Evolutionary conservation across 2,113 vertebrate genomes (phyloP).

Genomic region (Dromas ardeola): DNA sequence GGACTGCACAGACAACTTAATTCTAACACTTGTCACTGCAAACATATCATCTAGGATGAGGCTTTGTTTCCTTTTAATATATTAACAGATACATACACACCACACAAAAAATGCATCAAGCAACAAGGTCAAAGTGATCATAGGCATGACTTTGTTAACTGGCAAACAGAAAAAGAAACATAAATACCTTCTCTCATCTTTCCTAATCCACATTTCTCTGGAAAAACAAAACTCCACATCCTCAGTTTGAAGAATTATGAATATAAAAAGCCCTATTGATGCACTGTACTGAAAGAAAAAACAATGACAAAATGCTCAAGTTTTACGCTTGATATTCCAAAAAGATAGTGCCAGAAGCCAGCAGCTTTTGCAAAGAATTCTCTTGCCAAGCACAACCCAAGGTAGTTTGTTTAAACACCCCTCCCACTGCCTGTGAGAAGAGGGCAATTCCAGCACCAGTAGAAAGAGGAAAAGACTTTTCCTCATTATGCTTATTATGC

Average conservation of each 20-base stretch:
- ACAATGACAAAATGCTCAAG: background rate
- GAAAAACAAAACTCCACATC: background rate
- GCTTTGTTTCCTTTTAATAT: background rate
- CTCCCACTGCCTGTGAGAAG: background rate
- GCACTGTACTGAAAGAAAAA: background rate
- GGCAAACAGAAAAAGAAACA: background rate
- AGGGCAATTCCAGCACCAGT: background rate
- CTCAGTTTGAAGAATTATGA: background rate
- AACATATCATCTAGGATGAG: background rate
- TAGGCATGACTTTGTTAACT: background rate
- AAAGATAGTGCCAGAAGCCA: background rate
- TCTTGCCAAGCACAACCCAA: background rate
- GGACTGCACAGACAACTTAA: background rate
- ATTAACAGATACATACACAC: background rate
- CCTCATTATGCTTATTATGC: conserved; percentile 47
- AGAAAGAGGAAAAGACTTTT: conserved; percentile 49
- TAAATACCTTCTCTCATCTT: background rate
- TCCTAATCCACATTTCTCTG: background rate
- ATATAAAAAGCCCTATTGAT: background rate
- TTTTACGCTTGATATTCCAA: background rate
- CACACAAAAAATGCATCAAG: background rate
- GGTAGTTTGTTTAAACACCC: background rate
- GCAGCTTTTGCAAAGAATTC: background rate
- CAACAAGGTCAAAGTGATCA: background rate
- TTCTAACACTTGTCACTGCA: background rate